A percentile compares a stretch with the other conserved stretches of the same genome.
phyloP scores from a whole-genome alignment of 1,140 invertebrate species.

The Rhagoletis pomonella region DNA sequence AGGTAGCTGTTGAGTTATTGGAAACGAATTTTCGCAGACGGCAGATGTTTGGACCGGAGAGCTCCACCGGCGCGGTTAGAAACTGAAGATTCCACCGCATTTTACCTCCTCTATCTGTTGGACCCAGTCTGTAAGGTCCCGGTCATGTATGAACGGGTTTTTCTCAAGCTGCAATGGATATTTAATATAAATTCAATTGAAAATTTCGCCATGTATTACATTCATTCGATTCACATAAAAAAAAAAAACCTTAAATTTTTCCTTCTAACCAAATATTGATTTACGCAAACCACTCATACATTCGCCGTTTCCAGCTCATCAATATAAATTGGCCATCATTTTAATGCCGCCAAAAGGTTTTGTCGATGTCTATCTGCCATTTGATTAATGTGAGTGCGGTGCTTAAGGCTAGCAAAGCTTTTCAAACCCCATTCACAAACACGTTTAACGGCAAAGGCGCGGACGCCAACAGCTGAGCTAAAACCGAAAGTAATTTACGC shows the following conservation, averaged over 20 bases:
- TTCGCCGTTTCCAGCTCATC: background rate
- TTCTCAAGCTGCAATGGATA: too few relatives aligned
- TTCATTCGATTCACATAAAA: too few relatives aligned
- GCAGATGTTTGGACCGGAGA: too few relatives aligned
- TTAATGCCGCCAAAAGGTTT: constrained; percentile 39
- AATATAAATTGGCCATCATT: constrained; percentile 51
- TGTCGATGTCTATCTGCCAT: constrained; percentile 1
- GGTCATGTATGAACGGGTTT: too few relatives aligned
- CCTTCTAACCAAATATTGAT: background rate
- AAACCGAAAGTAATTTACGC: background rate
- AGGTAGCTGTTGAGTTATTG: too few relatives aligned
- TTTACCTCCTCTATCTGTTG: too few relatives aligned
- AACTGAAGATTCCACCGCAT: too few relatives aligned
- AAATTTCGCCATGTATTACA: too few relatives aligned
- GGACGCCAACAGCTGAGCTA: background rate
- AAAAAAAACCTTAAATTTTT: background rate
- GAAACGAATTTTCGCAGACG: too few relatives aligned
- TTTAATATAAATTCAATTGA: too few relatives aligned
- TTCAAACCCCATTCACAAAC: background rate
- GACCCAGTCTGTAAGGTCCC: too few relatives aligned
- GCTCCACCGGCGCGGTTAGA: too few relatives aligned
- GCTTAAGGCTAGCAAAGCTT: background rate
- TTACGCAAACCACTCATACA: background rate
- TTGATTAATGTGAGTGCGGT: constrained; percentile 34
- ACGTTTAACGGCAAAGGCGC: background rate